Conservation (phyloP, 2,797 vertebrate species). For the Enteromius thamalakanensis region DNA sequence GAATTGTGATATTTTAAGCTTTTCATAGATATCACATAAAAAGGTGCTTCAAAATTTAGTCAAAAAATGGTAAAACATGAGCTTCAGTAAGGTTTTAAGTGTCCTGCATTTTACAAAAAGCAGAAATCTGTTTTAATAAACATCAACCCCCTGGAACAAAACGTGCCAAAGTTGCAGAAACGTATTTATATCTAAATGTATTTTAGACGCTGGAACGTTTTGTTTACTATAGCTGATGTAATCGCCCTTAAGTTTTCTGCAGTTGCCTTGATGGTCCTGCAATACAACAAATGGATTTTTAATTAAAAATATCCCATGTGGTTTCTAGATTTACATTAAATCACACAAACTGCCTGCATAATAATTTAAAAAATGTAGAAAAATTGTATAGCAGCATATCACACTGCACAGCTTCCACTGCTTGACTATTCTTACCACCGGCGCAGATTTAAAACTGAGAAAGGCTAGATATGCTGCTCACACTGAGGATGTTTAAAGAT, state of each 20-base stretch:
- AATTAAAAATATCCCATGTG: not conserved
- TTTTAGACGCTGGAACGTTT: not conserved
- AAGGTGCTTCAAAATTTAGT: not conserved
- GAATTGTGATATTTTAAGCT: too few species aligned
- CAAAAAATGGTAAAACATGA: not conserved
- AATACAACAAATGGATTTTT: not conserved
- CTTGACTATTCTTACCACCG: not conserved
- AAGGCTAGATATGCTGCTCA: not conserved
- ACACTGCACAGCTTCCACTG: not conserved
- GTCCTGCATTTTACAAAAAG: not conserved
- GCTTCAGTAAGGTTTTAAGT: not conserved
- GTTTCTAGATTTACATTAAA: not conserved
- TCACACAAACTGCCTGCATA: not conserved
- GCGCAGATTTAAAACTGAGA: not conserved
- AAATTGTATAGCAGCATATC: not conserved
- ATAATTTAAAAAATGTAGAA: not conserved
- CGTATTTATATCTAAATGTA: not conserved
- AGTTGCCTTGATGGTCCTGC: slow-evolving; percentile 6
- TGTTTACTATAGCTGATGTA: not conserved
- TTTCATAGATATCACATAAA: not conserved
- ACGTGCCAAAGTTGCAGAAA: not conserved
- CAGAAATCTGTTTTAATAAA: not conserved
- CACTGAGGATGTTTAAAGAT: not conserved
- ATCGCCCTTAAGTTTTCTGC: not conserved
- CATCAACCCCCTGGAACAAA: not conserved